A percentile compares a stretch with the other conserved stretches of the same genome.
These are phyloP conservation scores for Strix uralensis DNA, from an alignment of 2,113 vertebrate genomes.

Conservation along the genomic window DNA sequence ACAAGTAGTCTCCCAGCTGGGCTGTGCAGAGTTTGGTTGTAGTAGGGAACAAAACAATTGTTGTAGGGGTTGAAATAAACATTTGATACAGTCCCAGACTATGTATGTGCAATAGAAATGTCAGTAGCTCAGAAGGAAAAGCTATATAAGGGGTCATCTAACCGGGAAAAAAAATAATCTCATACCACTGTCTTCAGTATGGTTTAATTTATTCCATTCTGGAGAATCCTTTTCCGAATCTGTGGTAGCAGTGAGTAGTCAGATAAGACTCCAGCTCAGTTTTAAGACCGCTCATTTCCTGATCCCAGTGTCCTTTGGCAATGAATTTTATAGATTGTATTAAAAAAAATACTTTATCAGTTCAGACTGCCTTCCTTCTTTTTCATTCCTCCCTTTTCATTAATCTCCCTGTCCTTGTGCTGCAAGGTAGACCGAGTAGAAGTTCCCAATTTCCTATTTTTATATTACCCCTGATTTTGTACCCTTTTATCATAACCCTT, in stretches of 20 bases:
- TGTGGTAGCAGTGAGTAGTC: not conserved
- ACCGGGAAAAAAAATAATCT: not conserved
- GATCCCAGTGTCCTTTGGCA: not conserved
- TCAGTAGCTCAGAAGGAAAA: not conserved
- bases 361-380: not conserved
- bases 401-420: not conserved
- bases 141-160: not conserved
- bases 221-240: not conserved
- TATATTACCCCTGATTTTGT: not conserved
- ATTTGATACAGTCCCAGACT: not conserved
- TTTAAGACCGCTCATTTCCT: not conserved
- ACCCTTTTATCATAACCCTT: not conserved
- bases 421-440: not conserved
- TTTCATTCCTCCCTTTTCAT: not conserved
- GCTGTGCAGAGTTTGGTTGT: not conserved
- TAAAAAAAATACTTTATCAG: not conserved
- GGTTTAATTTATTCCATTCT: not conserved
- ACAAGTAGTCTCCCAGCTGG: not conserved
- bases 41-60: not conserved
- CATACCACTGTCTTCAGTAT: not conserved
- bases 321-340: not conserved
- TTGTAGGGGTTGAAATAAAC: not conserved
- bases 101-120: not conserved
- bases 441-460: constrained; percentile 4
- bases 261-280: not conserved